Percentiles rank a stretch among this genome's conserved stretches.
These are phyloP conservation scores for Lasioglossum oenotherae DNA, from an alignment of 2,888 invertebrate genomes.

Conservation along the genomic window DNA sequence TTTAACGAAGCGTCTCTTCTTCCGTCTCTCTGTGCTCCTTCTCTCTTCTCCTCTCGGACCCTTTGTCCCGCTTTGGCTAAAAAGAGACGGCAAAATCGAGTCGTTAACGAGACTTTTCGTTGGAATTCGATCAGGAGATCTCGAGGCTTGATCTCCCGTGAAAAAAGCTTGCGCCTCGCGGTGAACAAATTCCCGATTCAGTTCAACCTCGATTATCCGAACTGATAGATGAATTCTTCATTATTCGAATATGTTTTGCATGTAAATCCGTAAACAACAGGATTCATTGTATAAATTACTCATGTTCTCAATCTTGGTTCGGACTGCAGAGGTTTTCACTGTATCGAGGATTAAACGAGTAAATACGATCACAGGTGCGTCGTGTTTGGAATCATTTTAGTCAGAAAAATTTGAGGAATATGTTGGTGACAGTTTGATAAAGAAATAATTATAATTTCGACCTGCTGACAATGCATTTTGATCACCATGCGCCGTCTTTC, in stretches of 20 bases:
- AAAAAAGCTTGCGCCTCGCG: not conserved
- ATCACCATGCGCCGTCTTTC: not conserved
- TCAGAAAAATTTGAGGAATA: not conserved
- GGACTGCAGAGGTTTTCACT: not conserved
- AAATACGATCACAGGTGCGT: not conserved
- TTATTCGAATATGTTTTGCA: not conserved
- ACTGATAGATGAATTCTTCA: not conserved
- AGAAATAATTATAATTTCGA: not conserved
- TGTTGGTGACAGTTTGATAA: not conserved
- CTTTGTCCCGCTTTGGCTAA: not conserved
- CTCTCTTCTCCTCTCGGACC: not conserved
- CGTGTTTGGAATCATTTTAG: not conserved
- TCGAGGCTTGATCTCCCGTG: conserved; percentile 3
- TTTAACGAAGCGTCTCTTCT: conserved; percentile 41
- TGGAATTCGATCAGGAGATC: conserved; percentile 29
- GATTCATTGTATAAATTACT: not conserved
- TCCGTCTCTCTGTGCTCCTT: not conserved
- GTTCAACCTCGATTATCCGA: not conserved
- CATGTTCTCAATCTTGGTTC: not conserved
- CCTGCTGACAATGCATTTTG: not conserved
- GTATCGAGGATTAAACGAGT: not conserved
- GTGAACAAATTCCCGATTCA: not conserved
- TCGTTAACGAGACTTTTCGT: conserved; percentile 38
- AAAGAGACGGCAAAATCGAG: not conserved
- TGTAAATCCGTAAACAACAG: not conserved